phyloP scores from a whole-genome alignment of 2,888 invertebrate genomes.

The Sepiola atlantica region DNA sequence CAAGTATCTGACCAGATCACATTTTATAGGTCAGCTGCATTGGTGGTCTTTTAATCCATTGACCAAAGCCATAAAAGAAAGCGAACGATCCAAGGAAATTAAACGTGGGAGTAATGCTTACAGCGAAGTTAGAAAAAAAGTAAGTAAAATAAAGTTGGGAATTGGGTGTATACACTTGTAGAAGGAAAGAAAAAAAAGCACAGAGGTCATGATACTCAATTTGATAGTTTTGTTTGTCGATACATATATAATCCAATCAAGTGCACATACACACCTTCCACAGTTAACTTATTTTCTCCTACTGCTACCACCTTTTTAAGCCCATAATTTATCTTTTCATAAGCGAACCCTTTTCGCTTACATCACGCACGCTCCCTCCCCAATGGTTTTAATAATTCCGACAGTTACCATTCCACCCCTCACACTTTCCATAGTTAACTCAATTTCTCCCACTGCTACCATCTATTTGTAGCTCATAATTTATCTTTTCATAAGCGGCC shows the following conservation, averaged over 20 bases:
- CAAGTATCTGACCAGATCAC: neutral
- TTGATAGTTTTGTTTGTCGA: neutral
- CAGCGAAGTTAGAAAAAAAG: neutral
- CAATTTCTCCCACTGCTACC: too few species aligned
- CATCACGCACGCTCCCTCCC: too few species aligned
- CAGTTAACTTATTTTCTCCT: too few species aligned
- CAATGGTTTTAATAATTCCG: too few species aligned
- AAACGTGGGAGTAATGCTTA: neutral
- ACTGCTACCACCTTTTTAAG: too few species aligned
- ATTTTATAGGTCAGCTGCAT: neutral
- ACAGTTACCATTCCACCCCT: too few species aligned
- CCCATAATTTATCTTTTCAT: too few species aligned
- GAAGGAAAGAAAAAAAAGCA: neutral
- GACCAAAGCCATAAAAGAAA: neutral
- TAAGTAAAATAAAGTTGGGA: neutral
- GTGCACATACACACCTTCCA: too few species aligned
- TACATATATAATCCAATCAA: neutral
- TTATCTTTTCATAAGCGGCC: too few species aligned
- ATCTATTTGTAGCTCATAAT: too few species aligned
- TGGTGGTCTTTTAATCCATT: neutral
- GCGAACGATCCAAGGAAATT: neutral
- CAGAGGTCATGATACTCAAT: neutral
- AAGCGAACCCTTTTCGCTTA: too few species aligned
- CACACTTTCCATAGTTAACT: too few species aligned
- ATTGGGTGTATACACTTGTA: neutral